Evolutionary conservation across 2,113 vertebrate genomes (phyloP).

Genomic region (Podarcis cretensis): DNA sequence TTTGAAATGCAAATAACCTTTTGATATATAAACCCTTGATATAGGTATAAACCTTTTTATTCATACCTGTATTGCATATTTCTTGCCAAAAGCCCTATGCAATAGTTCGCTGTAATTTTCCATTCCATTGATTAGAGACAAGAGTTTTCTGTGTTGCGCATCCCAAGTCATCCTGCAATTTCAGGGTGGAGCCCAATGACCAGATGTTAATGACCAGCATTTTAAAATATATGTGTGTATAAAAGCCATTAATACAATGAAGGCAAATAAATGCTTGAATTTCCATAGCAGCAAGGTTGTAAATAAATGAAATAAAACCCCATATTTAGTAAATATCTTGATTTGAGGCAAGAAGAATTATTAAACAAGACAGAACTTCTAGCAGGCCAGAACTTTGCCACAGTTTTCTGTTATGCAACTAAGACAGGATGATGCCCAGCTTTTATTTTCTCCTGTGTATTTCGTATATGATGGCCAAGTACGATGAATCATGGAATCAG

Average conservation of each 20-base stretch:
- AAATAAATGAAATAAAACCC: neutral
- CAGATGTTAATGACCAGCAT: no score
- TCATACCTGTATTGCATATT: neutral
- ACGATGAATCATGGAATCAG: no score
- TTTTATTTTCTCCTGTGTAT: no score
- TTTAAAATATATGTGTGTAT: neutral
- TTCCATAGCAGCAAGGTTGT: no score
- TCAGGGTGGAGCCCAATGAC: neutral
- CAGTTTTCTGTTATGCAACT: no score
- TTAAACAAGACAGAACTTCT: no score
- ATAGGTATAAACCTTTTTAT: neutral
- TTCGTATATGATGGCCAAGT: no score
- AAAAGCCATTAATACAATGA: neutral
- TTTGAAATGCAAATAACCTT: neutral
- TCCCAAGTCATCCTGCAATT: no score
- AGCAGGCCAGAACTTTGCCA: no score
- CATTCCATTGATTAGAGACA: neutral
- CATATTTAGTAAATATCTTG: neutral
- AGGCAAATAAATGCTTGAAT: neutral
- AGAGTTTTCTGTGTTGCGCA: neutral
- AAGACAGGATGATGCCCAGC: no score
- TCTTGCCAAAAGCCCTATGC: neutral
- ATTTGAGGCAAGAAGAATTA: neutral
- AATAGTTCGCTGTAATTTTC: neutral
- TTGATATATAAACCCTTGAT: no score